Evolutionary conservation across 1,140 invertebrate species (phyloP).

Genomic region (Drosophila rufa): DNA sequence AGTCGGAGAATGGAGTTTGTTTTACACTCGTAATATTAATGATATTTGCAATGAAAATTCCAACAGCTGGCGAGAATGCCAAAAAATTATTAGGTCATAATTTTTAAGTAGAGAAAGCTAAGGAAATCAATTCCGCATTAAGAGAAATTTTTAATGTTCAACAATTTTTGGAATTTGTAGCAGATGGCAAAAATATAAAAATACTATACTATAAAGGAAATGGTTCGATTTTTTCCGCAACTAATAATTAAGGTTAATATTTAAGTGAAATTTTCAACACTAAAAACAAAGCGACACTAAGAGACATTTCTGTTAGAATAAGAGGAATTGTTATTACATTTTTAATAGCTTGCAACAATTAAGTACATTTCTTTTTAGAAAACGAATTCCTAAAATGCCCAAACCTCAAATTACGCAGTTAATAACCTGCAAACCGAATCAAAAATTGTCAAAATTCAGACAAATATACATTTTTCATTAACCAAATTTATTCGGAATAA

Average conservation of each 20-base stretch:
- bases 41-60: not conserved
- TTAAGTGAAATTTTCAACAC: too few species aligned
- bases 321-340: not conserved
- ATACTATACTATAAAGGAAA: not conserved
- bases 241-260: not conserved
- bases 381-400: not conserved
- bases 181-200: not conserved
- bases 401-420: not conserved
- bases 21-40: slow-evolving; percentile 13
- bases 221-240: not conserved
- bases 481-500: not conserved
- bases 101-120: not conserved
- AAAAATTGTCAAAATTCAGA: not conserved
- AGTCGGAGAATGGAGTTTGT: not conserved
- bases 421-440: not conserved
- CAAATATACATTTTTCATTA: not conserved
- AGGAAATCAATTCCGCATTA: not conserved
- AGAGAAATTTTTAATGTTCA: not conserved
- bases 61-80: slow-evolving; percentile 9
- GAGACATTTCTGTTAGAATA: too few species aligned
- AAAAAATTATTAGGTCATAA: slow-evolving; percentile 1
- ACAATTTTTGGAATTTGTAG: not conserved
- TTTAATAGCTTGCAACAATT: slow-evolving; percentile 4
- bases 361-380: not conserved
- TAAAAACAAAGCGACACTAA: not conserved